Percentiles rank a stretch among this genome's conserved stretches.
These are phyloP conservation scores for Synergus laeviventris DNA, from an alignment of 2,888 invertebrate genomes.

Conservation along the genomic window DNA sequence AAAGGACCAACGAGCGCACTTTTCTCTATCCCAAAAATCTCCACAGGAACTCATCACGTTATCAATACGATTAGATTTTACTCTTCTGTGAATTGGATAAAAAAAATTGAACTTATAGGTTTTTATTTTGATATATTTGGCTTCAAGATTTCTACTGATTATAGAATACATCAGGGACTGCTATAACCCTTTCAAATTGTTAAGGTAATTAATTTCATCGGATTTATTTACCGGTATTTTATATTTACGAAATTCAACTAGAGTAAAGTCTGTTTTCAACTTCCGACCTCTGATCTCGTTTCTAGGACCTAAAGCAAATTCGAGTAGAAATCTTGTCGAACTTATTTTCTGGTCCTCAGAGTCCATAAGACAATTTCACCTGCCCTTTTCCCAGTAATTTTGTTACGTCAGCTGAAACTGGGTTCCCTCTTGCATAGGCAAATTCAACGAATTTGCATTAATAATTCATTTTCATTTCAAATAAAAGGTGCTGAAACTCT, in stretches of 20 bases:
- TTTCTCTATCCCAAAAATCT: neutral
- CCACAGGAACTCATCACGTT: conserved; percentile 13
- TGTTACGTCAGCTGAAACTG: neutral
- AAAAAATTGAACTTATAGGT: neutral
- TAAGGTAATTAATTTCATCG: too few relatives aligned
- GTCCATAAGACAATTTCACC: neutral
- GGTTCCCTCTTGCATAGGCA: neutral
- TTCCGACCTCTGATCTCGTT: neutral
- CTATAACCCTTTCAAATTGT: too few relatives aligned
- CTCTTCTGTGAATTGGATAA: neutral
- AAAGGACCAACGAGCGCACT: conserved; percentile 33
- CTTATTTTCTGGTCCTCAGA: neutral
- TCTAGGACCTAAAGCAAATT: conserved; percentile 53
- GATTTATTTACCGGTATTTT: neutral
- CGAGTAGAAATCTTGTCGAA: neutral
- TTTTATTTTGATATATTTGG: too few relatives aligned
- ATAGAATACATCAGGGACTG: too few relatives aligned
- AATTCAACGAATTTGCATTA: neutral
- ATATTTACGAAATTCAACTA: neutral
- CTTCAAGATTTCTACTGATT: too few relatives aligned
- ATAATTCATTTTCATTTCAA: neutral
- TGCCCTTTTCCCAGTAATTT: neutral
- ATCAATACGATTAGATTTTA: neutral
- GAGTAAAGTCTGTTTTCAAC: neutral
- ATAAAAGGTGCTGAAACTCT: neutral